Base-by-base conservation (phyloP, 2,797 vertebrate species). In the Amniataba percoides region DNA sequence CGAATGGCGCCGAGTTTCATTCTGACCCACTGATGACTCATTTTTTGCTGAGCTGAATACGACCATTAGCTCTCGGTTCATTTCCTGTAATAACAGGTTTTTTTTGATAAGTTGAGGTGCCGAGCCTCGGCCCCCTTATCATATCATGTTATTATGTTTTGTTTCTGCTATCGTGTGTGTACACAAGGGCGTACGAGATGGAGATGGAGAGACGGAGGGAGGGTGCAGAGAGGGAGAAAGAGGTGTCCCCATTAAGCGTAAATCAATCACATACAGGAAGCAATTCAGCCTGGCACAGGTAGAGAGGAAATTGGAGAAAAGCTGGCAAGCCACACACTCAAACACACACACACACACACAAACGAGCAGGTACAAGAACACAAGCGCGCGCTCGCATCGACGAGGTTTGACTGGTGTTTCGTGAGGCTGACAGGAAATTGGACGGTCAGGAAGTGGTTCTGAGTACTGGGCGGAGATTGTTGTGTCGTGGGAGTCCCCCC, bases 221-320 rank as follows among this genome's bases (percentile, higher is more conserved):
- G 48, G 31, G 48, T 55, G 23, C 45, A n/a, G 21, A 55, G 15
- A 40, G 27, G 27, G 27, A 53, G 56, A 57, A n/a, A 63, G 64
- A 86, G 58, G 64, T 73, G 81, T 81, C 75, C 46, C 62, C 71
- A 73, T 85, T 83, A 84, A 81, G 74, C 61, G 82, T 79, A 80
- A 89, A 91, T 94, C 89, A 93, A 92, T 93, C 91, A 91, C 71
- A 48, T 10, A 61, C 73, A 84, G 90, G 91, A 94, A 92, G 88
- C 87, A 84, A 90, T 90, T 81, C 75, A 69, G 75, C 1, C 74
- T 60, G 79, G 80, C 75, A 86, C 82, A 91, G 90, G 88, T 91
- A 84, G 66, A 88, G 74, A 91, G 93, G 92, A 91, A 94, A 92
- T 93, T 87, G 88, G 87, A 90, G 80, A 71, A 51, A 86, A 81